phyloP scores from a whole-genome alignment of 1,140 invertebrate genomes.

The Arctopsyche grandis region DNA sequence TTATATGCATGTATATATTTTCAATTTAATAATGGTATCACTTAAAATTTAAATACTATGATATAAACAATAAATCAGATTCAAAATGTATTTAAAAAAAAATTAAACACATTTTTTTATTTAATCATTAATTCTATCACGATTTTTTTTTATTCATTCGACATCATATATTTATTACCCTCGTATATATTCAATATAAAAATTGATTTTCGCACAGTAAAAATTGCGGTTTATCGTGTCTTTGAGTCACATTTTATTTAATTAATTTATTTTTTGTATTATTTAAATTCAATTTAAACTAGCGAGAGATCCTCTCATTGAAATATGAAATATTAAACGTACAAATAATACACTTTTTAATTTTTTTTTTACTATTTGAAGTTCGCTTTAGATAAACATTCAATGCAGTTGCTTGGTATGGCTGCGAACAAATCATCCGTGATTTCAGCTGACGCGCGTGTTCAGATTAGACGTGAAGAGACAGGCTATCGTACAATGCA shows the following conservation, averaged over 20 bases:
- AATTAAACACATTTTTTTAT: neutral
- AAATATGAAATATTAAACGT: slow-evolving; percentile 11
- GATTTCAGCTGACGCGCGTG: slow-evolving; percentile 63
- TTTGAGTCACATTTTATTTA: neutral
- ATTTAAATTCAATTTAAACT: no score
- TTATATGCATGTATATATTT: neutral
- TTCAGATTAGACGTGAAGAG: slow-evolving; percentile 63
- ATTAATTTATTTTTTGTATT: neutral
- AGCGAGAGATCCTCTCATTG: neutral
- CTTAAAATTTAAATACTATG: slow-evolving; percentile 24
- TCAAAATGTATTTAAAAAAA: slow-evolving; percentile 4
- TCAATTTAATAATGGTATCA: neutral
- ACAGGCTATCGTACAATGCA: slow-evolving; percentile 64
- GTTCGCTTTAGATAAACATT: neutral
- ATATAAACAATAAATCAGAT: slow-evolving; percentile 22
- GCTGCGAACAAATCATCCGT: neutral
- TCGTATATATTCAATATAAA: slow-evolving; percentile 19
- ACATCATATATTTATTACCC: slow-evolving; percentile 20
- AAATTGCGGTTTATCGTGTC: neutral
- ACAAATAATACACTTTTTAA: slow-evolving; percentile 17
- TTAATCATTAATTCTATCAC: neutral
- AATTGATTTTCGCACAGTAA: neutral
- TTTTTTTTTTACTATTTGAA: neutral
- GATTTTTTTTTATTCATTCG: slow-evolving; percentile 7
- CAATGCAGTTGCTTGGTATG: neutral